A percentile compares a stretch with the other conserved stretches of the same genome.
Evolutionary conservation across 2,888 invertebrate genomes (phyloP).

Genomic region (Tinea pellionella): DNA sequence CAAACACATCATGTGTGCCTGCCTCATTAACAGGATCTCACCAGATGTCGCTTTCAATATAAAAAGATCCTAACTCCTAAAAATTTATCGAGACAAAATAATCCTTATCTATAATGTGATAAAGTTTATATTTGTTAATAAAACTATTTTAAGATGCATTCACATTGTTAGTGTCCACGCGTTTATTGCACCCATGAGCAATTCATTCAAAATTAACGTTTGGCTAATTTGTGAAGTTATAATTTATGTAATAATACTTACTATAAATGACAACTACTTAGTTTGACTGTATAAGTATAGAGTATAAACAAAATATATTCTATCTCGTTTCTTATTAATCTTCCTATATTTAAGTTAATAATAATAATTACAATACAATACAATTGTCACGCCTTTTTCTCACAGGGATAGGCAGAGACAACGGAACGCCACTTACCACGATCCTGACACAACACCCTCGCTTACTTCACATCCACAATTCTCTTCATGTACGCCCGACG

Average conservation of each 20-base stretch:
- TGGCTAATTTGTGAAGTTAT: conserved; percentile 66
- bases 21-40: conserved; percentile 62
- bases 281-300: no score
- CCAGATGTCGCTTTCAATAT: conserved; percentile 21
- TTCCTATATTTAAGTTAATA: no score
- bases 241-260: conserved; percentile 24
- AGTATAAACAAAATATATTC: no score
- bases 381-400: no score
- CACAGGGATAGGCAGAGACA: no score
- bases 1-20: conserved; percentile 56
- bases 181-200: conserved; percentile 64
- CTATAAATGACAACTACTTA: no score
- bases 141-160: background rate
- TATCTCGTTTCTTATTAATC: no score
- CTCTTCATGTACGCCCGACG: no score
- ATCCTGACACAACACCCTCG: no score
- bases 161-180: conserved; percentile 22
- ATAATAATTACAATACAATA: no score
- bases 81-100: conserved; percentile 16
- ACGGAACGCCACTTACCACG: no score
- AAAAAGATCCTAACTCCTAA: conserved; percentile 22
- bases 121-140: background rate
- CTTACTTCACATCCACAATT: no score
- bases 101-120: conserved; percentile 25
- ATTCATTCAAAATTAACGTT: conserved; percentile 59